Conservation (phyloP, 2,888 invertebrate species). For the Standfussiana lucernea region DNA sequence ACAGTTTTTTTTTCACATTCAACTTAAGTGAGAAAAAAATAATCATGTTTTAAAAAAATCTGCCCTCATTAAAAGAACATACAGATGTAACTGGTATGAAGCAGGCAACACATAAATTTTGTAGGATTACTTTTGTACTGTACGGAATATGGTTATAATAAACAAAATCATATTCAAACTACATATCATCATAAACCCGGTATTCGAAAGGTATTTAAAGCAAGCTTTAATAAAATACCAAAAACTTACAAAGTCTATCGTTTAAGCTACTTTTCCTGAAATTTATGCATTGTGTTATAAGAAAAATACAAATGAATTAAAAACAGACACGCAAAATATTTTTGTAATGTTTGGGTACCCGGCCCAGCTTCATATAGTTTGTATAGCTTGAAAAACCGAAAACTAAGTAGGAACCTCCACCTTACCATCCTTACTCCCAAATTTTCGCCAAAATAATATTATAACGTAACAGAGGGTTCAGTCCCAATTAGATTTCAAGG, state of each 20-base stretch:
- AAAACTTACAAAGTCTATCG: not conserved
- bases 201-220: conserved; percentile 8
- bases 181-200: not conserved
- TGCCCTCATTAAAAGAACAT: conserved; percentile 18
- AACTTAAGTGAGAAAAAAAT: not conserved
- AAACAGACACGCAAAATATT: not conserved
- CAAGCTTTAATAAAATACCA: not conserved
- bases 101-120: not conserved
- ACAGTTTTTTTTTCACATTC: not conserved
- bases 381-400: not conserved
- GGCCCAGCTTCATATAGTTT: no score
- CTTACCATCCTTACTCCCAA: not conserved
- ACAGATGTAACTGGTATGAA: not conserved
- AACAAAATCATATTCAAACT: conserved; percentile 9
- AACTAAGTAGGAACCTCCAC: not conserved
- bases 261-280: not conserved
- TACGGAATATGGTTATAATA: not conserved
- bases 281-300: not conserved
- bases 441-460: conserved; percentile 24
- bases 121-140: not conserved
- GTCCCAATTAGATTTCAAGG: conserved; percentile 33
- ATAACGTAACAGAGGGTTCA: conserved; percentile 9
- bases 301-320: not conserved
- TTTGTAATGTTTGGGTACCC: not conserved
- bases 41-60: not conserved